Evolutionary conservation across 2,113 vertebrate species (phyloP), one percentile per base, ranked within the genome.

Genomic region (Pluvianellus socialis): DNA sequence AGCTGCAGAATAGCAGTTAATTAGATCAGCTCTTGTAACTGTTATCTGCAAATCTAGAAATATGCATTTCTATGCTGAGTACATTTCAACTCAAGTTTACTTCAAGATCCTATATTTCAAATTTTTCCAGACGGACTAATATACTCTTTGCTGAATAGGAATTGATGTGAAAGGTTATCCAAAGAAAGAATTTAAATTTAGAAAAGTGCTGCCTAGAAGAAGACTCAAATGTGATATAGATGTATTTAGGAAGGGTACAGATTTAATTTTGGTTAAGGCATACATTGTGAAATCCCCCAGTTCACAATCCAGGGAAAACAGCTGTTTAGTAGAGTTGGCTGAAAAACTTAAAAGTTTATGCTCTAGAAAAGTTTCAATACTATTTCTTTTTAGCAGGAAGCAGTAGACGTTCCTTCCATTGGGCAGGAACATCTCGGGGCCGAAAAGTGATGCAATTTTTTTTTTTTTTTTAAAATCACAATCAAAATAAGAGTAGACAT

Each of bases 131-230:
- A 61, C 2, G 9, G 82, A 32, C 81, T 73, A 75, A 72, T 52
- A 81, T 65, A 81, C 56, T 52, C 63, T 79, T 90, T 63, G 35
- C 59, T 56, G 90, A 88, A 86, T 45, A 80, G 88, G 52, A 62
- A 82, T 47, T 80, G 68, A 88, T 6, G 19, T 38, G 80, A 74
- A 91, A 87, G 68, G 73, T 83, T 96, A 76, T 38, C 68, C 86
- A 68, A 89, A 83, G 86, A 38, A 95, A 84, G 45, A 68, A 91
- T 72, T 94, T 92, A 85, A 85, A 95, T 94, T 92, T 93, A 35
- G 65, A 83, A 86, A 79, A 91, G 59, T 14, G 0, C 63, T 45
- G 71, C 38, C 66, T 89, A 87, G 88, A 91, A 86, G 91, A 95
- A 95, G 68, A 88, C 49, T 44, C 3, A 6, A 93, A 81, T 72